Conservation (phyloP, 2,113 vertebrate species). For the Forbesichthys agassizii region DNA sequence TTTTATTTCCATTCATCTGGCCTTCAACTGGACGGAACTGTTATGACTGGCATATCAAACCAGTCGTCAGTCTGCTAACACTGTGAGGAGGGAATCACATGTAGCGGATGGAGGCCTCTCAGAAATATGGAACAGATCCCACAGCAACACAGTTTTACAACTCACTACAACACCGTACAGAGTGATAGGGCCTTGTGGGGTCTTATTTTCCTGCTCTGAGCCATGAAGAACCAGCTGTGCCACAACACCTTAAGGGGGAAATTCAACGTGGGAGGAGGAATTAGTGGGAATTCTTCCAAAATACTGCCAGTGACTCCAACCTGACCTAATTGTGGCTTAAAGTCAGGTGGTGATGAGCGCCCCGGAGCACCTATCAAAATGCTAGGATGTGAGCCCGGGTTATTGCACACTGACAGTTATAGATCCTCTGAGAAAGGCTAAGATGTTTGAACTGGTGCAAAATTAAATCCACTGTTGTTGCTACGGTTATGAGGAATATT, state of each 20-base stretch:
- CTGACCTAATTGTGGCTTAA: conserved; percentile 20
- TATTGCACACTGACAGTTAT: background rate
- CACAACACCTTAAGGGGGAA: conserved; percentile 19
- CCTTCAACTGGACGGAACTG: conserved; percentile 39
- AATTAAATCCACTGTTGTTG: background rate
- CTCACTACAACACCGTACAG: conserved; percentile 22
- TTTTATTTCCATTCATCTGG: conserved; percentile 65
- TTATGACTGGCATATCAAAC: background rate
- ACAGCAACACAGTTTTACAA: conserved; percentile 36
- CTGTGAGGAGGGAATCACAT: conserved; percentile 31
- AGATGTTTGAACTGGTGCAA: background rate
- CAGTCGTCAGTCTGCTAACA: conserved; percentile 35
- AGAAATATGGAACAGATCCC: conserved; percentile 18
- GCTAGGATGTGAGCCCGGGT: conserved; percentile 13
- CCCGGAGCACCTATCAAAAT: conserved; percentile 31
- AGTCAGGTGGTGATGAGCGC: conserved; percentile 41
- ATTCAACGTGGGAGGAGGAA: background rate
- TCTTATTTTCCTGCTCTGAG: conserved; percentile 24
- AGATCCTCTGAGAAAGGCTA: too few relatives aligned
- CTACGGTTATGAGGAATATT: conserved; percentile 2
- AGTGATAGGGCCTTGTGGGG: conserved; percentile 18
- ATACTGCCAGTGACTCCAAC: conserved; percentile 11
- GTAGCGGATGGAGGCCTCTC: conserved; percentile 27
- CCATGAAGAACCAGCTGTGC: conserved; percentile 70
- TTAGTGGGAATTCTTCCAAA: conserved; percentile 14